Evolutionary conservation across 2,888 invertebrate species (phyloP), one percentile per base, ranked within the genome.

Genomic region (Emesis russula): DNA sequence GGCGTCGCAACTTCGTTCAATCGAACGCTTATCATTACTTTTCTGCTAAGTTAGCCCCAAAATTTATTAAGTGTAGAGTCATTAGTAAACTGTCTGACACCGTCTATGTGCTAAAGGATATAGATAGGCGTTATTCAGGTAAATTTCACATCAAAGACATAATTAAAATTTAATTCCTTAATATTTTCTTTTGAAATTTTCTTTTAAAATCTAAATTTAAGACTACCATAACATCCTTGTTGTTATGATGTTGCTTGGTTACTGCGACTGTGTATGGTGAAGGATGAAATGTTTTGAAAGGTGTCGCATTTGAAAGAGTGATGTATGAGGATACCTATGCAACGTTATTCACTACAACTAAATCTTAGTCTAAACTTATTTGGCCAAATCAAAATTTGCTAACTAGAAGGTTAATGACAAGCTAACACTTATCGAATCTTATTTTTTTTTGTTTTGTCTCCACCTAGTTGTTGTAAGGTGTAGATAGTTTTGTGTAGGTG

Each of bases 41-140:
- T 15, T 53, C 53, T 11, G 53, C 53, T 13, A 53, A 53, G 15
- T 13, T 9, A 13, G 53, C 53, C 13, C 53, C 53, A n/a, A 53
- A 53, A 53, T 53, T 53, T 53, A n/a, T 53, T 53, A 53, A 53
- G n/a, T 53, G 53, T 53, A 53, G n/a, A 53, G 13, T 53, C n/a
- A 53, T 53, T 53, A 3, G n/a, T 15, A 53, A 53, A 13, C 3
- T 53, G 13, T 53, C 53, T 3, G 53, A 53, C 13, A 9, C 9
- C n/a, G 53, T 53, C 13, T 53, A 53, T 13, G 9, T 53, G 6
- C 13, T 53, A 0, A 53, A 7, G 13, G 53, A 53, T 53, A 11
- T 53, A 13, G 13, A 53, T 53, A 53, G 13, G 13, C 9, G 13
- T 53, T 15, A 13, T 9, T 53, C 53, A 15, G 53, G 6, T 53